These are phyloP conservation scores for Neuroscelio doddi DNA, from an alignment of 2,888 invertebrate species.

Conservation along the genomic window DNA sequence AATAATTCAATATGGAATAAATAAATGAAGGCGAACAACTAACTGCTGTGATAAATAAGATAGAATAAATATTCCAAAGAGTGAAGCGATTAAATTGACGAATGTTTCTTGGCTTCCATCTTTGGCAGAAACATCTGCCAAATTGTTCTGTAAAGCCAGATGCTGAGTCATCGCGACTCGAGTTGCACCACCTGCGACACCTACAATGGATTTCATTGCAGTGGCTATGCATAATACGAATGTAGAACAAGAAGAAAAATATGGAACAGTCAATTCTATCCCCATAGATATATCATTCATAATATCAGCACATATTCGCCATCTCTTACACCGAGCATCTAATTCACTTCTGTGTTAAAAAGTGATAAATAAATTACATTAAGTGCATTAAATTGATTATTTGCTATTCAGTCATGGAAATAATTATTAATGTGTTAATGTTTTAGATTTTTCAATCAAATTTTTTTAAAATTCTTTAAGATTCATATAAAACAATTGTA, in stretches of 20 bases:
- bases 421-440: too few relatives aligned
- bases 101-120: constrained; percentile 98
- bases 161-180: constrained; percentile 94
- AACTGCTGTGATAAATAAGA: constrained; percentile 77
- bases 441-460: too few relatives aligned
- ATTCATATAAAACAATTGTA: too few relatives aligned
- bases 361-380: too few relatives aligned
- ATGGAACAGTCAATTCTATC: constrained; percentile 87
- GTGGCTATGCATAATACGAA: constrained; percentile 83
- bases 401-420: too few relatives aligned
- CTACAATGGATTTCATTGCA: constrained; percentile 87
- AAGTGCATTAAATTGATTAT: too few relatives aligned
- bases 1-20: constrained; percentile 28
- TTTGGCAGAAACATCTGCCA: constrained; percentile 95
- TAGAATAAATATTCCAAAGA: constrained; percentile 84
- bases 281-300: constrained; percentile 93
- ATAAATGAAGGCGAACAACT: constrained; percentile 46
- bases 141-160: constrained; percentile 90
- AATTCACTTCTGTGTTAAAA: constrained; percentile 79
- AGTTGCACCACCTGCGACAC: constrained; percentile 88
- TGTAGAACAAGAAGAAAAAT: constrained; percentile 77
- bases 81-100: constrained; percentile 90
- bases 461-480: too few relatives aligned
- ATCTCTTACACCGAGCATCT: constrained; percentile 95
- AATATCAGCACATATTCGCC: constrained; percentile 95